Percentiles rank a stretch among this genome's conserved stretches.
Conservation (phyloP, 1,140 invertebrate species). For the Archivesica marissinica region DNA sequence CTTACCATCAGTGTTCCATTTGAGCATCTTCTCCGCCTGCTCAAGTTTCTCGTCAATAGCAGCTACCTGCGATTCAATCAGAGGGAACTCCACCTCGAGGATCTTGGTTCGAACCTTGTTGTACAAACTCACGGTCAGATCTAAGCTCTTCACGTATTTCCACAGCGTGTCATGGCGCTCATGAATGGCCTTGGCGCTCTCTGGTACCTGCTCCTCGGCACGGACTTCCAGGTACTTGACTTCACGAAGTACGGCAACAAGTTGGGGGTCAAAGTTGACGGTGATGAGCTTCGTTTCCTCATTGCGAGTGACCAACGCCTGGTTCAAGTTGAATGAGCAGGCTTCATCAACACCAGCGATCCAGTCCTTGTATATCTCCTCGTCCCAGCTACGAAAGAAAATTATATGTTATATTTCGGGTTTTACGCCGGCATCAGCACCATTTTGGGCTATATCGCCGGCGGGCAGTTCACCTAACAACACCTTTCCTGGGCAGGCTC, state of each 20-base stretch:
- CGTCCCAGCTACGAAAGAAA: constrained; percentile 78
- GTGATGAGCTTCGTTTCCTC: constrained; percentile 81
- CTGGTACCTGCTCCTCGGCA: constrained; percentile 83
- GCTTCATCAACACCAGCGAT: constrained; percentile 82
- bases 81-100: constrained; percentile 92
- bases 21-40: constrained; percentile 90
- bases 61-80: constrained; percentile 92
- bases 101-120: constrained; percentile 91
- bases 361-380: constrained; percentile 84
- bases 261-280: constrained; percentile 85
- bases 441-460: too few species aligned
- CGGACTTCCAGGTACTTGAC: constrained; percentile 84
- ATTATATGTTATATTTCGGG: too few species aligned
- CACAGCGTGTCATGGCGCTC: constrained; percentile 83
- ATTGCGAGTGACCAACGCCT: constrained; percentile 83
- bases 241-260: constrained; percentile 84
- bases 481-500: too few species aligned
- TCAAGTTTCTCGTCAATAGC: constrained; percentile 92
- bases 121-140: constrained; percentile 85
- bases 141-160: constrained; percentile 83
- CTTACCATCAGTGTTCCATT: constrained; percentile 93
- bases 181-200: constrained; percentile 81
- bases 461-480: too few species aligned
- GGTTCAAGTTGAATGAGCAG: constrained; percentile 83
- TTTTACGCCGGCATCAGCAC: too few species aligned